Evolutionary conservation across 2,797 vertebrate species (phyloP).

Genomic region (Epinephelus malabaricus): DNA sequence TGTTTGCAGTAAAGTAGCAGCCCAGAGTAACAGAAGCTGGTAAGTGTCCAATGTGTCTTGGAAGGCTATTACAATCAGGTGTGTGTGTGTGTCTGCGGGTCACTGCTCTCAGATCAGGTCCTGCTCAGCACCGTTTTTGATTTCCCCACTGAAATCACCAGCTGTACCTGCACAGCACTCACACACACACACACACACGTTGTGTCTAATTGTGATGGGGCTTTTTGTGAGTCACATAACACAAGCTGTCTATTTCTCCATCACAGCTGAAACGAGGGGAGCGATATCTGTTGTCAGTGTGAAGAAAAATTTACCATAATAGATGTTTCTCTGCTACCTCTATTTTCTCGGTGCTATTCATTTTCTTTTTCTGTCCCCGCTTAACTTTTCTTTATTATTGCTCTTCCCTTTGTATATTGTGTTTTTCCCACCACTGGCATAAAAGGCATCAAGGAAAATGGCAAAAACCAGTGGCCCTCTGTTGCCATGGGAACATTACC

Average conservation of each 20-base stretch:
- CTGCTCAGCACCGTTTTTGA: conserved; percentile 67
- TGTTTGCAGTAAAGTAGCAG: conserved; percentile 34
- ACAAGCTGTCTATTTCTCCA: conserved; percentile 60
- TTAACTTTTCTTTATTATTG: conserved; percentile 33
- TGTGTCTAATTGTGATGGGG: conserved; percentile 67
- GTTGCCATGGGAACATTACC: conserved; percentile 34
- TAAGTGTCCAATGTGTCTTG: conserved; percentile 56
- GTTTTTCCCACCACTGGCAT: conserved; percentile 14
- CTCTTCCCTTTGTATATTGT: conserved; percentile 22
- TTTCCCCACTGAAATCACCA: conserved; percentile 76
- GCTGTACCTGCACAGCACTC: conserved; percentile 57
- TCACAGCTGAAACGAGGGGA: conserved; percentile 53
- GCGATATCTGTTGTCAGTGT: conserved; percentile 50
- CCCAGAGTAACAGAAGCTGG: conserved; percentile 40
- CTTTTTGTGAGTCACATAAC: conserved; percentile 65
- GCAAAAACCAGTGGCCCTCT: conserved; percentile 15
- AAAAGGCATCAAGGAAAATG: conserved; percentile 34
- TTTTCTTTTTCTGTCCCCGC: conserved; percentile 5
- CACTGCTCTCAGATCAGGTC: conserved; percentile 67
- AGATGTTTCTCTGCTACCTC: conserved; percentile 37
- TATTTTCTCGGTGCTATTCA: conserved; percentile 13
- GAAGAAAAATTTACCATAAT: conserved; percentile 35
- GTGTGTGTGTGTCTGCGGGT: conserved; percentile 34
- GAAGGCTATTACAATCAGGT: conserved; percentile 51
- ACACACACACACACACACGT: conserved; percentile 30